Percentiles rank a stretch among this genome's conserved stretches.
phyloP scores from a whole-genome alignment of 1,140 invertebrate species.

The Centruroides vittatus region DNA sequence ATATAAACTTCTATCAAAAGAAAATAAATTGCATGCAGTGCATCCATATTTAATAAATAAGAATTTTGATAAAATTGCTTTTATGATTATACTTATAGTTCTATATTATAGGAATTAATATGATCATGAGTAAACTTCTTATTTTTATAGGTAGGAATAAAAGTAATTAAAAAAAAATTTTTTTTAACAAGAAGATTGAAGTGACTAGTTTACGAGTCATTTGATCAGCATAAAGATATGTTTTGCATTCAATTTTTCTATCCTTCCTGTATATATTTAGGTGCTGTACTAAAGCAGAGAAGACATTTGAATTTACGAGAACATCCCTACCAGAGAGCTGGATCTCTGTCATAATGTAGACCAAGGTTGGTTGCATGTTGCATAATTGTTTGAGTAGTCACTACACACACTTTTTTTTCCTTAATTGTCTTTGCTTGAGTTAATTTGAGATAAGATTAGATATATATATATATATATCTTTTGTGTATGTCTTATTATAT shows the following conservation, averaged over 20 bases:
- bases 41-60: too few species aligned
- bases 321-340: conserved; percentile 16
- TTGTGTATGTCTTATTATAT: too few species aligned
- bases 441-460: too few species aligned
- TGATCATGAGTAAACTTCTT: neutral
- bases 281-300: conserved; percentile 15
- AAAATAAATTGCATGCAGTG: too few species aligned
- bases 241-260: neutral
- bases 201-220: neutral
- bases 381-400: too few species aligned
- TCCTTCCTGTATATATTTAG: conserved; percentile 6
- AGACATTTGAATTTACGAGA: conserved; percentile 15
- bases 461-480: too few species aligned
- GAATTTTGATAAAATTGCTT: too few species aligned
- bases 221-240: neutral
- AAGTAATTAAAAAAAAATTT: neutral
- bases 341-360: conserved; percentile 11
- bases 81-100: neutral
- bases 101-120: neutral
- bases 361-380: too few species aligned
- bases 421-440: too few species aligned
- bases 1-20: too few species aligned
- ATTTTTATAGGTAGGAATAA: neutral
- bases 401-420: too few species aligned
- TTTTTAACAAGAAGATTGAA: neutral